Evolutionary conservation across 2,797 vertebrate species (phyloP).

Genomic region (Sebastes itinus): DNA sequence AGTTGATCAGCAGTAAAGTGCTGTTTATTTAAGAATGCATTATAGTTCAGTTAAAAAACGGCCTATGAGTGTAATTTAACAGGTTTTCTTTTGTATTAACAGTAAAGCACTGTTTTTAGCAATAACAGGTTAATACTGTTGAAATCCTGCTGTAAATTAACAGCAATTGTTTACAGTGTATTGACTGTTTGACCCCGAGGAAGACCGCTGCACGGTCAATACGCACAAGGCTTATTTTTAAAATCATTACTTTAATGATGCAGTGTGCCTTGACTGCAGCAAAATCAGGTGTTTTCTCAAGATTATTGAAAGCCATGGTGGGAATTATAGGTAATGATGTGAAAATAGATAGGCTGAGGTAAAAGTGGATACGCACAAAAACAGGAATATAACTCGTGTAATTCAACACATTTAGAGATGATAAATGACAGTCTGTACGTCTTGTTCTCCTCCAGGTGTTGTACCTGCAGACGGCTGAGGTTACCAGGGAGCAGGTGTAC

Average conservation of each 20-base stretch:
- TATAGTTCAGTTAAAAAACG: no score
- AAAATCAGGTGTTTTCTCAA: neutral
- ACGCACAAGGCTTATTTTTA: neutral
- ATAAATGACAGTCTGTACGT: neutral
- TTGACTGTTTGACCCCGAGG: neutral
- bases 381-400: neutral
- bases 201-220: neutral
- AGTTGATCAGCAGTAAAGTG: no score
- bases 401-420: neutral
- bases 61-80: no score
- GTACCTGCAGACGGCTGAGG: conserved; percentile 81
- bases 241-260: neutral
- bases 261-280: neutral
- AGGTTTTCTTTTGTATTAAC: no score
- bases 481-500: conserved; percentile 86
- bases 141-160: no score
- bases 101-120: no score
- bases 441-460: conserved; percentile 78
- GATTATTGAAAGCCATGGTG: neutral
- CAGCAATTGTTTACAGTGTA: neutral
- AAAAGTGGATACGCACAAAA: neutral
- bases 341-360: neutral
- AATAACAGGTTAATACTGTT: no score
- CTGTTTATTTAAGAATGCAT: no score
- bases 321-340: neutral